phyloP scores from a whole-genome alignment of 2,797 vertebrate genomes.

The Thaleichthys pacificus region DNA sequence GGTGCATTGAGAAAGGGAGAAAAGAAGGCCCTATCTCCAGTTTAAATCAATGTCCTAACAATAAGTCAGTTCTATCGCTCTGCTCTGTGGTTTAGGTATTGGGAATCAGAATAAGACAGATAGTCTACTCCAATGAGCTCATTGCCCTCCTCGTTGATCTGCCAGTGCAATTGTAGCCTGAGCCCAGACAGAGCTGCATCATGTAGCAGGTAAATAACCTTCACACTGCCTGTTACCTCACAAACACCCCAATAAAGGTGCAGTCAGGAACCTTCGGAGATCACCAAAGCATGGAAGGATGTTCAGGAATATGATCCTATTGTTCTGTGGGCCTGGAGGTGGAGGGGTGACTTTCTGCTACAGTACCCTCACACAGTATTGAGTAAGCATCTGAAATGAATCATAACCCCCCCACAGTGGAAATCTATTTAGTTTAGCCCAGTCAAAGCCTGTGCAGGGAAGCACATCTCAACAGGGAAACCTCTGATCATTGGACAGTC shows the following conservation, averaged over 20 bases:
- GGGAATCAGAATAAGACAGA: slow-evolving; percentile 62
- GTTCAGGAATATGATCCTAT: background rate
- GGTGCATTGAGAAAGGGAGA: slow-evolving; percentile 27
- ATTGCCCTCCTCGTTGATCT: slow-evolving; percentile 68
- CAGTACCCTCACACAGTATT: background rate
- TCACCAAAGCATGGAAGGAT: slow-evolving; percentile 19
- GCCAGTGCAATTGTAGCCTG: slow-evolving; percentile 44
- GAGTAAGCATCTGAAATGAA: slow-evolving; percentile 14
- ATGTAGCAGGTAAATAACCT: slow-evolving; percentile 34
- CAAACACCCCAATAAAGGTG: slow-evolving; percentile 27
- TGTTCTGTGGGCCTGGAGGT: background rate
- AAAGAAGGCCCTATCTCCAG: slow-evolving; percentile 36
- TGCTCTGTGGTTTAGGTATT: slow-evolving; percentile 36
- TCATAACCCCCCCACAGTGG: slow-evolving; percentile 3
- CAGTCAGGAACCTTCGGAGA: slow-evolving; percentile 16
- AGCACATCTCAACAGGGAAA: background rate
- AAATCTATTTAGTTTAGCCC: slow-evolving; percentile 2
- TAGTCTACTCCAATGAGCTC: slow-evolving; percentile 60
- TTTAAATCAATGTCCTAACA: slow-evolving; percentile 55
- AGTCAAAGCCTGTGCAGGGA: slow-evolving; percentile 1
- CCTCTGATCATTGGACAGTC: background rate
- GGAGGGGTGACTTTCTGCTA: background rate
- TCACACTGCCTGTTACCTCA: slow-evolving; percentile 32
- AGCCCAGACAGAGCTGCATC: slow-evolving; percentile 45
- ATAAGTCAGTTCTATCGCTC: slow-evolving; percentile 57